phyloP scores from a whole-genome alignment of 2,113 vertebrate species.

The Coracopsis vasa region DNA sequence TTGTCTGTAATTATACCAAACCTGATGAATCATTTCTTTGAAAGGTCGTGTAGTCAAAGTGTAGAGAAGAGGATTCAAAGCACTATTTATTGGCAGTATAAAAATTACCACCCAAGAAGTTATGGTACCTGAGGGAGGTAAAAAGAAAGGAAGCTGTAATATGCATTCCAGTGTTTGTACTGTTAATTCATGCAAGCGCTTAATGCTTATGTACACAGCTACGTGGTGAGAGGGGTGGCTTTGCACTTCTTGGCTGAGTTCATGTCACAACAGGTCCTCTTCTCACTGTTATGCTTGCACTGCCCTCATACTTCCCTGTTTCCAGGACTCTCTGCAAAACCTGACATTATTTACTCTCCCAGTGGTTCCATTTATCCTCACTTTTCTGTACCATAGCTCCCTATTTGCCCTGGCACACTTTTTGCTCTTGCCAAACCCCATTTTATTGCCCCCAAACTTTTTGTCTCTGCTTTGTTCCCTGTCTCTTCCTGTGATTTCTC shows the following conservation, averaged over 20 bases:
- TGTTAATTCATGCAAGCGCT: not conserved
- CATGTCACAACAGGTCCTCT: not conserved
- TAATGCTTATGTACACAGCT: not conserved
- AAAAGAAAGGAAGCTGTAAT: constrained; percentile 52
- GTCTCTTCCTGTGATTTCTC: not conserved
- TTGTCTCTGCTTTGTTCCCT: not conserved
- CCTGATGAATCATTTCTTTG: constrained; percentile 92
- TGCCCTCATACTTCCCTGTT: not conserved
- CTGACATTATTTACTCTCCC: not conserved
- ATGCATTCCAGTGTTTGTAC: not conserved
- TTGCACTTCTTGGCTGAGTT: rapidly evolving
- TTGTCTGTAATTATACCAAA: constrained; percentile 91
- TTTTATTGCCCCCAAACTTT: not conserved
- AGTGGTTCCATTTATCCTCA: not conserved
- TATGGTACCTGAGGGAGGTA: constrained; percentile 83
- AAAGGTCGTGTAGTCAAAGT: constrained; percentile 95
- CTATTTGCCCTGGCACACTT: not conserved
- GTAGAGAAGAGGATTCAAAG: constrained; percentile 96
- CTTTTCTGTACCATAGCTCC: not conserved
- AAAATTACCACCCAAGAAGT: constrained; percentile 98
- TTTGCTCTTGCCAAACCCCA: not conserved
- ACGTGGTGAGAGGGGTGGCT: not conserved
- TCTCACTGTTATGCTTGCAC: not conserved
- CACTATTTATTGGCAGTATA: constrained; percentile 96
- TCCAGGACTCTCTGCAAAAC: not conserved